Percentiles rank a stretch among this genome's conserved stretches.
phyloP scores from a whole-genome alignment of 2,888 invertebrate genomes.

The Strigamia transsilvanica region DNA sequence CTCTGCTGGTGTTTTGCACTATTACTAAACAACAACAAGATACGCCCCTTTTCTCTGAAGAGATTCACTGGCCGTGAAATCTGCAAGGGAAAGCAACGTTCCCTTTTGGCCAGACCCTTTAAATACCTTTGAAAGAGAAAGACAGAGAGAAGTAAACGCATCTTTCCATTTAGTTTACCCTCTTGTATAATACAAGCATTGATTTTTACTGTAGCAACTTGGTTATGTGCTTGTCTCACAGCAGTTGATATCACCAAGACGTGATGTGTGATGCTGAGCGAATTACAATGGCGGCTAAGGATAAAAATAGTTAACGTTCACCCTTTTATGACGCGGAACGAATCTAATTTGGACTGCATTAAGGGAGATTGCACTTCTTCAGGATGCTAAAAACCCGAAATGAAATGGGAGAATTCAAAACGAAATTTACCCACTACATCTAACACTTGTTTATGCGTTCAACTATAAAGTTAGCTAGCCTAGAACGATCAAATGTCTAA shows the following conservation, averaged over 20 bases:
- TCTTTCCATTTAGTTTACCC: conserved; percentile 47
- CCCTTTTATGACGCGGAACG: conserved; percentile 49
- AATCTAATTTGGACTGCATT: conserved; percentile 49
- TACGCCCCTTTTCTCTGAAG: conserved; percentile 29
- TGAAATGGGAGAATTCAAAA: conserved; percentile 44
- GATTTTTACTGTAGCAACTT: conserved; percentile 38
- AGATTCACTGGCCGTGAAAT: conserved; percentile 35
- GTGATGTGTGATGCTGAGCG: conserved; percentile 49
- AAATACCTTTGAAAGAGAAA: conserved; percentile 46
- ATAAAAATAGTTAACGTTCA: conserved; percentile 47
- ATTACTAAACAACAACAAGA: conserved; percentile 37
- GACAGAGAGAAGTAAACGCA: conserved; percentile 20
- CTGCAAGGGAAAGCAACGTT: conserved; percentile 46
- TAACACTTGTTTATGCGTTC: conserved; percentile 31
- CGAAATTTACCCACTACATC: conserved; percentile 34
- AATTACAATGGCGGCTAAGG: conserved; percentile 49
- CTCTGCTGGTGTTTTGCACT: conserved; percentile 38
- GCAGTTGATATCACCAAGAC: conserved; percentile 45
- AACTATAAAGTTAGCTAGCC: not conserved
- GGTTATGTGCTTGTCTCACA: conserved; percentile 48
- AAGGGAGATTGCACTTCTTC: conserved; percentile 44
- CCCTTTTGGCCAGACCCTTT: conserved; percentile 31
- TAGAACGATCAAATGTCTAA: too few species aligned
- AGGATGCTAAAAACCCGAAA: conserved; percentile 33
- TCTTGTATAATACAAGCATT: conserved; percentile 43